These are phyloP conservation scores for Pyrocoelia pectoralis DNA, from an alignment of 2,888 invertebrate species.

Conservation along the genomic window DNA sequence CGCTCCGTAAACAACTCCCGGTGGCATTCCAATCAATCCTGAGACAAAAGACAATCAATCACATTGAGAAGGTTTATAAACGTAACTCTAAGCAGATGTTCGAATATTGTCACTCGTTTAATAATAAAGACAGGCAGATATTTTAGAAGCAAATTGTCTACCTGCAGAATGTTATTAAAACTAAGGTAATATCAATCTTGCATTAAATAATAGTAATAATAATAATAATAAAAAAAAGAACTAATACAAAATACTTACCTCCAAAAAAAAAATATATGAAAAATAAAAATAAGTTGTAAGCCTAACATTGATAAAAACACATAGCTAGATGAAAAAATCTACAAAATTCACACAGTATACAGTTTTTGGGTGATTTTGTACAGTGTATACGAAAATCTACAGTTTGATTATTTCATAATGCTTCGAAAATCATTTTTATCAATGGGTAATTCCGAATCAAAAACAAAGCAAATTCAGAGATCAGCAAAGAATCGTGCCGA, in stretches of 20 bases:
- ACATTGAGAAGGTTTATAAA: slow-evolving; percentile 12
- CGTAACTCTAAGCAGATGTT: slow-evolving; percentile 26
- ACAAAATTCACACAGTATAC: slow-evolving; percentile 50
- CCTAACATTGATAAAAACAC: slow-evolving; percentile 53
- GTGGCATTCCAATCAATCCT: slow-evolving; percentile 62
- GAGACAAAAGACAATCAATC: slow-evolving; percentile 46
- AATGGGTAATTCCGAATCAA: too few relatives aligned
- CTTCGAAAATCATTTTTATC: not conserved
- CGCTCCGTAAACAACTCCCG: slow-evolving; percentile 59
- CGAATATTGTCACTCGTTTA: slow-evolving; percentile 43
- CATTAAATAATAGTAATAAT: slow-evolving; percentile 22
- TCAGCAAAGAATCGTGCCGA: too few relatives aligned
- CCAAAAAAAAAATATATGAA: slow-evolving; percentile 28
- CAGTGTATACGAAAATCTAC: slow-evolving; percentile 22
- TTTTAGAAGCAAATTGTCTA: slow-evolving; percentile 20
- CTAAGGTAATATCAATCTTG: slow-evolving; percentile 30
- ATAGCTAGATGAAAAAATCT: slow-evolving; percentile 53
- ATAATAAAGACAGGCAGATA: slow-evolving; percentile 22
- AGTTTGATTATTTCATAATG: slow-evolving; percentile 12
- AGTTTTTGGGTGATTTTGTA: slow-evolving; percentile 41
- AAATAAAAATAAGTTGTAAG: slow-evolving; percentile 43
- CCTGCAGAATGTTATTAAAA: slow-evolving; percentile 29
- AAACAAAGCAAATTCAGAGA: too few relatives aligned
- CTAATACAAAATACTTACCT: slow-evolving; percentile 50
- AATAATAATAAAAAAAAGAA: slow-evolving; percentile 35